These are phyloP conservation scores for Drosophila arizonae DNA, from an alignment of 1,140 invertebrate genomes.

Conservation along the genomic window DNA sequence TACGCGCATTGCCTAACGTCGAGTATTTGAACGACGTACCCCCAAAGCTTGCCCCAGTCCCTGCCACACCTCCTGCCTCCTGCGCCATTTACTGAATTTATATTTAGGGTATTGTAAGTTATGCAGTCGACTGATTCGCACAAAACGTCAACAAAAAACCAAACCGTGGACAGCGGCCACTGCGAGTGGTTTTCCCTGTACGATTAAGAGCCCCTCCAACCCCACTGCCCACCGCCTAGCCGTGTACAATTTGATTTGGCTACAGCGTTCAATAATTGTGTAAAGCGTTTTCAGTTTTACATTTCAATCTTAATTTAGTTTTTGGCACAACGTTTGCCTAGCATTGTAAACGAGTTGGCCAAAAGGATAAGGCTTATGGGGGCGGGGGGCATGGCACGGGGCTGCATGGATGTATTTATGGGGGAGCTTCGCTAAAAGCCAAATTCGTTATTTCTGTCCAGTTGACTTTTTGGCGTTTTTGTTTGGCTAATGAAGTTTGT, in stretches of 20 bases:
- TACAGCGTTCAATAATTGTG: slow-evolving; percentile 76
- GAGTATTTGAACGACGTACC: too few species aligned
- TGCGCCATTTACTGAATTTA: slow-evolving; percentile 51
- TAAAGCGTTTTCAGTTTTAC: slow-evolving; percentile 83
- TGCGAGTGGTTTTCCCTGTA: slow-evolving; percentile 75
- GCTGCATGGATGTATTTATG: background rate
- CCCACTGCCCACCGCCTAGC: background rate
- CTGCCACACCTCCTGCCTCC: too few species aligned
- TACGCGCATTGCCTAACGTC: slow-evolving; percentile 11
- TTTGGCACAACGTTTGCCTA: slow-evolving; percentile 75
- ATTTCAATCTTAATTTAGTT: slow-evolving; percentile 83
- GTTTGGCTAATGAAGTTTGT: slow-evolving; percentile 77
- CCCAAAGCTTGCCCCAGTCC: background rate
- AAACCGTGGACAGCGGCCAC: slow-evolving; percentile 23
- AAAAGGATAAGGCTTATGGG: background rate
- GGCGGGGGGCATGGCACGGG: too few species aligned
- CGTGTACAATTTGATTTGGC: slow-evolving; percentile 30
- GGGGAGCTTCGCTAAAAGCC: slow-evolving; percentile 21
- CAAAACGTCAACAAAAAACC: slow-evolving; percentile 50
- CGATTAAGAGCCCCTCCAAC: slow-evolving; percentile 46
- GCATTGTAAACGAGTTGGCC: slow-evolving; percentile 37
- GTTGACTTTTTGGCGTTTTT: slow-evolving; percentile 60
- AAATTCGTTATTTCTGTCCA: slow-evolving; percentile 75
- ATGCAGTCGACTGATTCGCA: slow-evolving; percentile 81
- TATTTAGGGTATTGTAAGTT: slow-evolving; percentile 82